Base-by-base conservation (phyloP, 1,140 invertebrate genomes). In the Drosophila teissieri region DNA sequence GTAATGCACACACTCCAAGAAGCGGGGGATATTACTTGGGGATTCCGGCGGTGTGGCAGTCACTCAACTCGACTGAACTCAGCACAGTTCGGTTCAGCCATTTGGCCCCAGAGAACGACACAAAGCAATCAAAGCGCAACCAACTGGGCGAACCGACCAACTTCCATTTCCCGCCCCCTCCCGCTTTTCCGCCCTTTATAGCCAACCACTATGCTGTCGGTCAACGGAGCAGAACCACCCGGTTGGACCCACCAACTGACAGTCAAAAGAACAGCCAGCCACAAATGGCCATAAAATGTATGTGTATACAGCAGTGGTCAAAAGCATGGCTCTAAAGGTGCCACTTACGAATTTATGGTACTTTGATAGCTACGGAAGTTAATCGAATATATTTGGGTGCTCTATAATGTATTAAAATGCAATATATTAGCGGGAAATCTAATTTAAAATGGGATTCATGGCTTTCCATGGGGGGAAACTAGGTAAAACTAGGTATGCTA, bases 121-220 rank as follows among this genome's bases (percentile, higher is more conserved):
- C 83, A 88, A 88, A 83, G 83, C 83, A 86, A 88, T 83, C 83
- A 88, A 81, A 81, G 52, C 56, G 65, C 79, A 76, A 82, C 74
- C 63, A 82, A 73, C 67, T 54, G 56, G 74, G 55, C 80, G 55
- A 82, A 69, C 74, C 76, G 72, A 84, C 73, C 68, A 57, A 78
- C 39, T 49, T 49, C 53, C 67, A 48, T 48, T 45, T 31, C 31
- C 24, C 37, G 14, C 15, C 15, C 15, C 15, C 27, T 5, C 22
- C 37, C 37, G 15, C 8, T 45, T 24, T 5, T 27, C 55, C 11
- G 19, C 31, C 19, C 19, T 37, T 36, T 52, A 17, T 15, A 4
- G 5, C 15, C 49, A 22, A 19, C 31, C 31, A 36, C 31, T 37
- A 15, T 55, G 44, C 55, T 72, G 62, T 42, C 67, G 83, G 79